phyloP scores from a whole-genome alignment of 2,113 vertebrate species.

The Pollachius pollachius region DNA sequence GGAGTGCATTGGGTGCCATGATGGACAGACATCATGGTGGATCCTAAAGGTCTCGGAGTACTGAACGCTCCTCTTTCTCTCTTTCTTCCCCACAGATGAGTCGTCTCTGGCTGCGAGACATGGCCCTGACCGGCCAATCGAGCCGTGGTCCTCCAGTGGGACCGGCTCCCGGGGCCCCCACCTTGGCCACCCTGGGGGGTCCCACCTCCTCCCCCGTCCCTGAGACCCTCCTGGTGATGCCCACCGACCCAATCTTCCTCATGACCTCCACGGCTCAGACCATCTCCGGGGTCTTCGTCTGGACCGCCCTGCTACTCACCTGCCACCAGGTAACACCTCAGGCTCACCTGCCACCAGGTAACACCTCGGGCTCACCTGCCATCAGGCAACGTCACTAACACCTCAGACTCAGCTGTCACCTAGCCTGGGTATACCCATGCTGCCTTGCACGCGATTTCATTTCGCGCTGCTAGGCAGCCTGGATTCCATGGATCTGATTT shows the following conservation, averaged over 20 bases:
- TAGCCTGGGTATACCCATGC: no score
- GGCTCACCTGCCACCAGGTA: constrained; percentile 94
- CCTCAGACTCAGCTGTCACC: constrained; percentile 80
- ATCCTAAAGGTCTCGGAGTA: no score
- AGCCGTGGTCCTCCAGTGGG: constrained; percentile 58
- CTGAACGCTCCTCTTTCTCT: constrained; percentile 1
- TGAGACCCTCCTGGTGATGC: constrained; percentile 75
- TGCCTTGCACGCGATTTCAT: no score
- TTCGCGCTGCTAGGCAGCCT: no score
- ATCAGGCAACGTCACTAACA: constrained; percentile 79
- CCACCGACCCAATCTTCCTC: constrained; percentile 87
- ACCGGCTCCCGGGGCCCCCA: constrained; percentile 40
- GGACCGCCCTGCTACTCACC: constrained; percentile 93
- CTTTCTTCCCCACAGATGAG: constrained; percentile 56
- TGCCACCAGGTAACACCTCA: constrained; percentile 86
- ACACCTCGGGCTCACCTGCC: constrained; percentile 79
- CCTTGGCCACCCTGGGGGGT: constrained; percentile 56
- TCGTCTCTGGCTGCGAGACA: constrained; percentile 59
- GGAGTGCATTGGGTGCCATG: constrained; percentile 7
- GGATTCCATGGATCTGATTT: no score
- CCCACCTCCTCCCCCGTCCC: constrained; percentile 79
- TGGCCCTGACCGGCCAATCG: constrained; percentile 52
- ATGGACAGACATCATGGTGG: no score
- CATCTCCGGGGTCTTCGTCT: constrained; percentile 93
- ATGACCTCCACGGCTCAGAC: constrained; percentile 91